Evolutionary conservation across 1,140 invertebrate species (phyloP).

Genomic region (Lordiphosa mommai): DNA sequence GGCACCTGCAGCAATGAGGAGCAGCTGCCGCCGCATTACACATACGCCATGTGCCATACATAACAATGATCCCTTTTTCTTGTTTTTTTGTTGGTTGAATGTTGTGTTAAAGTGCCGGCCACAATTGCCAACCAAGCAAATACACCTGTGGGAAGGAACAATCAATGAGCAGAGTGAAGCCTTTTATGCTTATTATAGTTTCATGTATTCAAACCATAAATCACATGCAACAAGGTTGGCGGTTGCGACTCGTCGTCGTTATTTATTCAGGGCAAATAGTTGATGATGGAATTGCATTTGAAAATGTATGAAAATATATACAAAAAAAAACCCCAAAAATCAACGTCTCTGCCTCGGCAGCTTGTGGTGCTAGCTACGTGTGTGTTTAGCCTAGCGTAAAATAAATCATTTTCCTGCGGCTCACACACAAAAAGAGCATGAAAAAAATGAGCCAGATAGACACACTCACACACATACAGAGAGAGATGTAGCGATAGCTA

Average conservation of each 20-base stretch:
- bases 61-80: constrained; percentile 34
- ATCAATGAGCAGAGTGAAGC: constrained; percentile 53
- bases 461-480: constrained; percentile 8
- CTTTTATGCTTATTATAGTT: constrained; percentile 51
- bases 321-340: constrained; percentile 51
- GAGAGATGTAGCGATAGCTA: constrained; percentile 30
- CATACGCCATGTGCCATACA: constrained; percentile 28
- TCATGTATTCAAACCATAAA: constrained; percentile 66
- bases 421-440: constrained; percentile 4
- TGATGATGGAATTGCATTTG: constrained; percentile 52
- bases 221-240: constrained; percentile 38
- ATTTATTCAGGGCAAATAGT: constrained; percentile 67
- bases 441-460: not conserved
- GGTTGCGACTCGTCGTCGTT: constrained; percentile 33
- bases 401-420: constrained; percentile 71
- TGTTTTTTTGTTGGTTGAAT: constrained; percentile 25
- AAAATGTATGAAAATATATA: constrained; percentile 59
- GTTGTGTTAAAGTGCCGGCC: constrained; percentile 16
- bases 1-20: constrained; percentile 52
- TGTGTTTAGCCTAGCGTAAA: constrained; percentile 68
- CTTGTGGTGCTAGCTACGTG: constrained; percentile 44
- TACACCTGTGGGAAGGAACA: constrained; percentile 8
- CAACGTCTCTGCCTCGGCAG: constrained; percentile 1
- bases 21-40: constrained; percentile 5
- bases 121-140: constrained; percentile 10